Percentiles rank a stretch among this genome's conserved stretches.
phyloP scores from a whole-genome alignment of 2,888 invertebrate species.

The Caenorhabditis sulstoni region DNA sequence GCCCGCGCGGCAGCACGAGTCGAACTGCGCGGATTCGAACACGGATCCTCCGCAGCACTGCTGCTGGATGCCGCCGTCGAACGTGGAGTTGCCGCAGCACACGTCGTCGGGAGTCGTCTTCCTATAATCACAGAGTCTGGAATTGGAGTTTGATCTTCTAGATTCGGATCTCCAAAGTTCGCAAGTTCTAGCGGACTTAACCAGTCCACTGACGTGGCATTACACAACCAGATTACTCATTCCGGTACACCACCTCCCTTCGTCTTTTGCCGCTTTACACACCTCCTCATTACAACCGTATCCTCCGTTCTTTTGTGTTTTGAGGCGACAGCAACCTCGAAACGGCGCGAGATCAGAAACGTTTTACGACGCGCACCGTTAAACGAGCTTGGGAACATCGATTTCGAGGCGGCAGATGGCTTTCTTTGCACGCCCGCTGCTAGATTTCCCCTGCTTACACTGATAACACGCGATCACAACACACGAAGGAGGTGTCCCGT shows the following conservation, averaged over 20 bases:
- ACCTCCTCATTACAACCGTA: constrained; percentile 36
- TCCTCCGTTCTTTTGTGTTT: constrained; percentile 33
- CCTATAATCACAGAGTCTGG: no score
- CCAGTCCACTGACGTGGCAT: constrained; percentile 25
- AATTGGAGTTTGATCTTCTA: constrained; percentile 24
- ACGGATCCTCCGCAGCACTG: constrained; percentile 73
- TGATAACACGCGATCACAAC: constrained; percentile 74
- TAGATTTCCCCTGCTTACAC: constrained; percentile 38
- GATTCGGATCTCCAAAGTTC: neutral
- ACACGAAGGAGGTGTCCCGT: constrained; percentile 67
- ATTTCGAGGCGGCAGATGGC: neutral
- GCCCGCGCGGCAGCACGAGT: constrained; percentile 63
- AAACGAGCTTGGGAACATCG: constrained; percentile 35
- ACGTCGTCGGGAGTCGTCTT: constrained; percentile 60
- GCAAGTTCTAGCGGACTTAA: neutral
- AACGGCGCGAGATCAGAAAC: constrained; percentile 32
- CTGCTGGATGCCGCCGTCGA: constrained; percentile 75
- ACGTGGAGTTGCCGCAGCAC: constrained; percentile 76
- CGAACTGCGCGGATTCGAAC: constrained; percentile 54
- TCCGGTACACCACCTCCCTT: neutral
- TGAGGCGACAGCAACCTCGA: constrained; percentile 45
- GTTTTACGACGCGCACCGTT: constrained; percentile 26
- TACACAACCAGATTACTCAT: constrained; percentile 37
- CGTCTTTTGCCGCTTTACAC: constrained; percentile 24
- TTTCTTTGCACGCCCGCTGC: constrained; percentile 3